Conservation (phyloP, 2,113 vertebrate genomes). For the Atrichornis clamosus region DNA sequence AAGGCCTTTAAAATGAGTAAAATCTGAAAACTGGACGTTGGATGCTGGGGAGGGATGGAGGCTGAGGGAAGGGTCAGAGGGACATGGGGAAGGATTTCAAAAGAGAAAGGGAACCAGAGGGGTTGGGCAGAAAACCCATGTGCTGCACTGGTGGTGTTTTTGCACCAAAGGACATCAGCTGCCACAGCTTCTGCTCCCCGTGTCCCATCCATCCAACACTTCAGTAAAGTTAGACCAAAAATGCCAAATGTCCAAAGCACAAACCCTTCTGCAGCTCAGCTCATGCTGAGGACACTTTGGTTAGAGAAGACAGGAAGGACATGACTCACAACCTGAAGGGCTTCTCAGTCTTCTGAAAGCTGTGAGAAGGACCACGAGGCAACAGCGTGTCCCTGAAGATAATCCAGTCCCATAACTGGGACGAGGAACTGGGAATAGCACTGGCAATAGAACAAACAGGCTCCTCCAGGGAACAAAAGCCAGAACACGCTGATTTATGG, state of each 20-base stretch:
- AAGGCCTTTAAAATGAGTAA: not conserved
- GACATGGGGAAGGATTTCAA: not conserved
- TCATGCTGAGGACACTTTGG: rapidly evolving
- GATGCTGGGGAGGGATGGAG: not conserved
- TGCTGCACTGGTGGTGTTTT: rapidly evolving
- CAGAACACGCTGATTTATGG: conserved; percentile 10
- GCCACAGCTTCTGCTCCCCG: not conserved
- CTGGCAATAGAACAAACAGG: not conserved
- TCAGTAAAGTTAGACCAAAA: not conserved
- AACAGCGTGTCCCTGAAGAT: not conserved
- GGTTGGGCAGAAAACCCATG: rapidly evolving
- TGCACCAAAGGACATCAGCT: not conserved
- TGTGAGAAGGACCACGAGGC: not conserved
- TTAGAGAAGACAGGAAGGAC: not conserved
- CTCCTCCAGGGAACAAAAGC: not conserved
- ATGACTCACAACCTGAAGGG: not conserved
- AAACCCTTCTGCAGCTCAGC: not conserved
- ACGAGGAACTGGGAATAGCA: not conserved
- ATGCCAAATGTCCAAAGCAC: not conserved
- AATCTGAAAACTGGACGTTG: rapidly evolving
- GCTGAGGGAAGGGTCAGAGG: not conserved
- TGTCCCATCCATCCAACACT: not conserved
- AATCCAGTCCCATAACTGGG: not conserved
- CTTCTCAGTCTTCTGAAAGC: not conserved
- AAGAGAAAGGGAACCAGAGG: not conserved